Evolutionary conservation across 2,888 invertebrate genomes (phyloP).

Genomic region (Zonitis immaculata): DNA sequence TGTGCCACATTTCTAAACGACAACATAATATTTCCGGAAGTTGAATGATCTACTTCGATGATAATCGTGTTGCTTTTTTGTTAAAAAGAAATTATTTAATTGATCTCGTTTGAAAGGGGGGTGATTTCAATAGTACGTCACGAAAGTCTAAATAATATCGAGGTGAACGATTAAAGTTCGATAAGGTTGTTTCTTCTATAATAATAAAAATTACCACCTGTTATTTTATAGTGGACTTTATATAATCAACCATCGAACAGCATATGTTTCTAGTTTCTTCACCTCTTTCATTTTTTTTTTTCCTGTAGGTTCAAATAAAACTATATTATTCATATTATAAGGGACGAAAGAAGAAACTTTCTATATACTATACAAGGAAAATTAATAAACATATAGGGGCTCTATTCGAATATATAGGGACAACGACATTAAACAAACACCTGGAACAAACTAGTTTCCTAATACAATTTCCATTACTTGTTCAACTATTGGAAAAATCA

Average conservation of each 20-base stretch:
- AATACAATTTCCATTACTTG: not conserved
- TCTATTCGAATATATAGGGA: conserved; percentile 13
- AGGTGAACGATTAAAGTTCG: too few species aligned
- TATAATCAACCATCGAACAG: not conserved
- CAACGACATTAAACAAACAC: conserved; percentile 13
- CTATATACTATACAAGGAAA: conserved; percentile 23
- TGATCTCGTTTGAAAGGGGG: too few species aligned
- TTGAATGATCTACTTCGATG: not conserved
- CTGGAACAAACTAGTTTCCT: conserved; percentile 10
- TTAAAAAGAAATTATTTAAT: too few species aligned
- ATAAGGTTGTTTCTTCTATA: too few species aligned
- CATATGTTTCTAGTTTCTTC: not conserved
- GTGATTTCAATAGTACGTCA: not conserved
- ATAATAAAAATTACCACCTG: not conserved
- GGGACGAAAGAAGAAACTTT: conserved; percentile 25
- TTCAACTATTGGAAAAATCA: too few species aligned
- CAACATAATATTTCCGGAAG: conserved; percentile 5
- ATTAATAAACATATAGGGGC: conserved; percentile 33
- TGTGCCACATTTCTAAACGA: too few species aligned
- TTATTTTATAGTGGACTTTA: not conserved
- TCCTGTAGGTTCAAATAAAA: too few species aligned
- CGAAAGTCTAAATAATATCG: too few species aligned
- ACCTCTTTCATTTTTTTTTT: not conserved
- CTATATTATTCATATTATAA: too few species aligned
- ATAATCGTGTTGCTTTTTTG: too few species aligned